Conservation (phyloP, 2,113 vertebrate species). For the Peromyscus polionotus region DNA sequence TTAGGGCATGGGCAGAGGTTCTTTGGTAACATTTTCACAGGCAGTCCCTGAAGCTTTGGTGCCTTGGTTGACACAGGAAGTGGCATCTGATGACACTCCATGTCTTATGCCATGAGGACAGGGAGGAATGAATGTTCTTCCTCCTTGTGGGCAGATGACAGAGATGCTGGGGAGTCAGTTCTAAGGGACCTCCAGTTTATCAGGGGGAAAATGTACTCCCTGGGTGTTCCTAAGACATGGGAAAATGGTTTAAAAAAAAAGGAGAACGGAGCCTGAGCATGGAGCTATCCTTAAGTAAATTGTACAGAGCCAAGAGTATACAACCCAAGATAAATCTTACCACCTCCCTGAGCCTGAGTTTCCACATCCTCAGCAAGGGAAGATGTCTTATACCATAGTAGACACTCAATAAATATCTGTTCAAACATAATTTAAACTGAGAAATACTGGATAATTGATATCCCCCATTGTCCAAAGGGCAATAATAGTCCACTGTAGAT, state of each 20-base stretch:
- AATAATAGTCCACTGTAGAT: background rate
- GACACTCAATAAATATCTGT: background rate
- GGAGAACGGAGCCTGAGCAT: background rate
- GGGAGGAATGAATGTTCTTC: background rate
- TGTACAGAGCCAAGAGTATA: background rate
- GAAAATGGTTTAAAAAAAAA: background rate
- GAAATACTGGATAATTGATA: background rate
- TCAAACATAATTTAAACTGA: conserved; percentile 1
- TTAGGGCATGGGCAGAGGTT: background rate
- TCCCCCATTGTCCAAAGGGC: background rate
- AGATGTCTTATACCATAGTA: background rate
- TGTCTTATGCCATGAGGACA: background rate
- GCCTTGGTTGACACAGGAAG: background rate
- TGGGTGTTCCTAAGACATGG: background rate
- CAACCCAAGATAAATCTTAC: background rate
- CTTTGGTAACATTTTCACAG: background rate
- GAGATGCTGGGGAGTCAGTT: background rate
- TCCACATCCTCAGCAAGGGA: background rate
- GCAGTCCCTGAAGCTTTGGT: background rate
- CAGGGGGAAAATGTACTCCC: background rate
- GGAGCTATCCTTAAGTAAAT: fast-evolving
- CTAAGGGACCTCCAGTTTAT: conserved; percentile 4
- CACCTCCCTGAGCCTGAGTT: background rate
- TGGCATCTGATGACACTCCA: background rate
- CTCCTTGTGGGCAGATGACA: background rate